phyloP scores from a whole-genome alignment of 2,797 vertebrate genomes.

The Acanthis flammea region DNA sequence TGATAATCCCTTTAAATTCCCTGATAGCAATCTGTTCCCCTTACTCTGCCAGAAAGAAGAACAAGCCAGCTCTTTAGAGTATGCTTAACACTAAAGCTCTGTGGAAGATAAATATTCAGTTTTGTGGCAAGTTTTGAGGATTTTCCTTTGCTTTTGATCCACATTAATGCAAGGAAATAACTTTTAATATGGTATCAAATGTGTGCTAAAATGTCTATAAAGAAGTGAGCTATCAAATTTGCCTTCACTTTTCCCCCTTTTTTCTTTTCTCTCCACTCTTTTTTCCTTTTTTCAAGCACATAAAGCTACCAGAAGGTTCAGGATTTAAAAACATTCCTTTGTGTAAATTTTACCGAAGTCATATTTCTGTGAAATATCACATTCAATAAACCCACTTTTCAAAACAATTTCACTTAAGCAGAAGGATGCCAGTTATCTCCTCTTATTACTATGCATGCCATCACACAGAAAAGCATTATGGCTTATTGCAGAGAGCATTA shows the following conservation, averaged over 20 bases:
- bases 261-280: not conserved
- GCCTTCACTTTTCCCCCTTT: rapidly evolving
- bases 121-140: not conserved
- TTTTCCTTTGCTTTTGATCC: not conserved
- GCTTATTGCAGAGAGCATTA: not conserved
- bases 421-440: not conserved
- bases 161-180: not conserved
- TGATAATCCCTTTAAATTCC: not conserved
- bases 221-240: not conserved
- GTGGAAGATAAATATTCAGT: not conserved
- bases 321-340: not conserved
- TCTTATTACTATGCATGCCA: not conserved
- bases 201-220: not conserved
- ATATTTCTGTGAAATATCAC: not conserved
- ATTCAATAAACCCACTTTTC: not conserved
- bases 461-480: not conserved
- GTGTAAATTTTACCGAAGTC: not conserved
- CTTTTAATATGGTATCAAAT: not conserved
- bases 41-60: not conserved
- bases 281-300: not conserved
- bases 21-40: not conserved
- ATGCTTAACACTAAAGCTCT: not conserved
- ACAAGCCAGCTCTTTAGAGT: not conserved
- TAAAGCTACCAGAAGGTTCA: not conserved
- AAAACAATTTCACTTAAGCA: not conserved